Base-by-base conservation (phyloP, 2,797 vertebrate genomes). In the Coregonus suidteri region DNA sequence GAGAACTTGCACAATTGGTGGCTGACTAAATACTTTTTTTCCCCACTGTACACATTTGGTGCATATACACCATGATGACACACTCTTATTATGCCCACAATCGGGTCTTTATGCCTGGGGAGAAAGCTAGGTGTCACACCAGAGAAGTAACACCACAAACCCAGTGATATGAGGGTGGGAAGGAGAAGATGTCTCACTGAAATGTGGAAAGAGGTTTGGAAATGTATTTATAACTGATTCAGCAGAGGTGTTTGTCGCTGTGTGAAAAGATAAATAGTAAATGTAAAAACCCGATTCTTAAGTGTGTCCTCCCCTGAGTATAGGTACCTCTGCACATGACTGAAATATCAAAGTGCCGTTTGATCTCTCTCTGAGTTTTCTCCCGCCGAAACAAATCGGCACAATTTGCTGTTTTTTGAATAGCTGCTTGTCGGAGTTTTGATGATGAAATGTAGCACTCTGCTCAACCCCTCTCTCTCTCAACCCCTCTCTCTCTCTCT, bases 291-390 rank as follows among this genome's bases (percentile, higher is more conserved):
- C 79, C 67, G 74, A 51, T 89, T 89, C 87, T 75, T 74, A 20
- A 56, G 41, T 52, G 4, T 84, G 80, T 85, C 85, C 76, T 87
- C 89, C 81, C 86, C 75, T 75, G 88, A 85, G 79, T 82, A 66
- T 59, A 73, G 71, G 80, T 87, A 72, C 73, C 73, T 87, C 88
- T 89, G 75, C 87, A 86, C 88, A 89, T 82, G 86, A 89, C 90
- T 87, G 78, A 89, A 91, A 90, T 91, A 93, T 92, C 91, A 92
- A 92, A 93, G 89, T 52, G 66, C 79, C 83, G 85, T 92, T 92
- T 93, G 90, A 92, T 91, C 90, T 91, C 90, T 90, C 86, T 65
- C 77, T 54, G 74, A 81, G 81, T 87, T 86, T 84, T 90, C 85
- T 86, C 87, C 18, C 85, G 82, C 77, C n/a, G 83, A 90, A 91